phyloP scores from a whole-genome alignment of 2,888 invertebrate species.

The Chymomyza fuscimana region DNA sequence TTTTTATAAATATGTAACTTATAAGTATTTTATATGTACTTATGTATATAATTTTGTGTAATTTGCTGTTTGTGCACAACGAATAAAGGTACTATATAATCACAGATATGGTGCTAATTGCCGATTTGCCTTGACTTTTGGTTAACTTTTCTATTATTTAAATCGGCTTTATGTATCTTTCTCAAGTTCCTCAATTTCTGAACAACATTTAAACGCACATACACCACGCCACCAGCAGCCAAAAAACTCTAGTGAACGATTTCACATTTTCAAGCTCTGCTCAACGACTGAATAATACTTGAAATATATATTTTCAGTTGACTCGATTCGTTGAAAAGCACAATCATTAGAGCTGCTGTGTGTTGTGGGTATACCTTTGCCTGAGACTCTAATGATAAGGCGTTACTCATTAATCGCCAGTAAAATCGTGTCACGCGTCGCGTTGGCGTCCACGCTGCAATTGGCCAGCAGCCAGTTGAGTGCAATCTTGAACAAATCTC shows the following conservation, averaged over 20 bases:
- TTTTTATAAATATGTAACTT: slow-evolving; percentile 12
- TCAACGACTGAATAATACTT: slow-evolving; percentile 48
- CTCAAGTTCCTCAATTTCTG: slow-evolving; percentile 5
- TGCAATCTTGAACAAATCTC: not conserved
- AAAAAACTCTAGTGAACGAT: slow-evolving; percentile 46
- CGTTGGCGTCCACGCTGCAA: slow-evolving; percentile 18
- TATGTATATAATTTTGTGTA: slow-evolving; percentile 1
- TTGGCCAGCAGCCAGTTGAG: not conserved
- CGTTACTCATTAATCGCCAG: slow-evolving; percentile 34
- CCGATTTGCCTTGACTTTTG: slow-evolving; percentile 4
- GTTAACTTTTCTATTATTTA: not conserved
- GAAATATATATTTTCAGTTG: not conserved
- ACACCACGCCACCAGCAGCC: slow-evolving; percentile 46
- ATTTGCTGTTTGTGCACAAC: slow-evolving; percentile 5
- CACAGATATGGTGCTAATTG: slow-evolving; percentile 53
- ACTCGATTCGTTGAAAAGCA: not conserved
- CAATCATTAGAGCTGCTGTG: not conserved
- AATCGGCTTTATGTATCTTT: slow-evolving; percentile 23
- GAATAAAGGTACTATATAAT: slow-evolving; percentile 40
- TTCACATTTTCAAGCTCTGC: slow-evolving; percentile 75
- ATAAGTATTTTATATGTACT: slow-evolving; percentile 22
- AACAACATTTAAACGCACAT: slow-evolving; percentile 21
- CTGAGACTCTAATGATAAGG: not conserved
- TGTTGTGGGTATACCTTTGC: not conserved
- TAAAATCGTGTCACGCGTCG: slow-evolving; percentile 53